These are phyloP conservation scores for Epinephelus moara DNA, from an alignment of 2,113 vertebrate genomes.

Conservation along the genomic window DNA sequence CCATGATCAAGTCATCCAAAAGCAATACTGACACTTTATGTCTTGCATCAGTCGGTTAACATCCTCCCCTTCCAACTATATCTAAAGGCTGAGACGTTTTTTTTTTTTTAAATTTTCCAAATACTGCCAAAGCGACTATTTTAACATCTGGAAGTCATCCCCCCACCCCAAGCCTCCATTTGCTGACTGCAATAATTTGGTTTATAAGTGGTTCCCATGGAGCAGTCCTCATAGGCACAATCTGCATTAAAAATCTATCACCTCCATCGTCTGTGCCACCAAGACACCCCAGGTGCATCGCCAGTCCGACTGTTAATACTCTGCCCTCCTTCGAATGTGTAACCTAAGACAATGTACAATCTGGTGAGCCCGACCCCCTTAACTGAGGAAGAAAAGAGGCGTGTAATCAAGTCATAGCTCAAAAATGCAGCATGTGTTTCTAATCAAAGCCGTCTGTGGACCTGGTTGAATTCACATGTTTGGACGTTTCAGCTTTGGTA, in stretches of 20 bases:
- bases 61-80: slow-evolving; percentile 50
- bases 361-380: slow-evolving; percentile 18
- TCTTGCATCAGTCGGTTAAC: slow-evolving; percentile 60
- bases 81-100: slow-evolving; percentile 26
- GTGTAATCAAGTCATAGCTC: slow-evolving; percentile 83
- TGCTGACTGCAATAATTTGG: slow-evolving; percentile 79
- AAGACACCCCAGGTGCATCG: slow-evolving; percentile 13
- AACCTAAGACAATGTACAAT: slow-evolving; percentile 3
- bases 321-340: background rate
- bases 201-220: slow-evolving; percentile 81
- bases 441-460: slow-evolving; percentile 77
- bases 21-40: slow-evolving; percentile 24
- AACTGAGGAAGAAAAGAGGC: slow-evolving; percentile 73
- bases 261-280: slow-evolving; percentile 44
- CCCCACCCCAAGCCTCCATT: slow-evolving; percentile 60
- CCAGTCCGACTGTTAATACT: slow-evolving; percentile 33
- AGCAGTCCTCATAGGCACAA: slow-evolving; percentile 48
- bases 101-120: slow-evolving; percentile 56
- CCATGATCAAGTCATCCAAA: slow-evolving; percentile 6
- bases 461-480: slow-evolving; percentile 79
- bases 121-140: slow-evolving; percentile 76
- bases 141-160: slow-evolving; percentile 86
- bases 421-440: slow-evolving; percentile 86
- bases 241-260: slow-evolving; percentile 60
- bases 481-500: slow-evolving; percentile 71